Percentiles rank a stretch among this genome's conserved stretches.
Evolutionary conservation across 2,797 vertebrate genomes (phyloP).

Genomic region (Alcedo quadribrachys): DNA sequence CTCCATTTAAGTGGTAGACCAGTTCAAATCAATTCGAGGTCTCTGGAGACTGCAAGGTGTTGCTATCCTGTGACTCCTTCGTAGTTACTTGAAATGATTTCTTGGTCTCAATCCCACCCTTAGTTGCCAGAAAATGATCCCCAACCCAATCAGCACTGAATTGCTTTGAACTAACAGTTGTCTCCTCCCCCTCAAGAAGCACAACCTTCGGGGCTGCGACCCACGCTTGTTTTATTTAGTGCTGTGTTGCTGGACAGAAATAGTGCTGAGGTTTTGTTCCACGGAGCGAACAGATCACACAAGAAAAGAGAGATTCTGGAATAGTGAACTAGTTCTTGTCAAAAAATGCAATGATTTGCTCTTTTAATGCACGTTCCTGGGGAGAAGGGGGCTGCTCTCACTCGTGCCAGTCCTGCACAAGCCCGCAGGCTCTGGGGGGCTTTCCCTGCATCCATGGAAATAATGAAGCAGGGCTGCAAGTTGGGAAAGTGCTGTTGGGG

Average conservation of each 20-base stretch:
- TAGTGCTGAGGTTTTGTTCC: neutral
- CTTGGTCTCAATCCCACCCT: conserved; percentile 33
- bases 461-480: neutral
- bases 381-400: neutral
- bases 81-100: conserved; percentile 33
- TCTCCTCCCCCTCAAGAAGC: neutral
- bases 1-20: conserved; percentile 49
- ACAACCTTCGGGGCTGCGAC: neutral
- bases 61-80: conserved; percentile 21
- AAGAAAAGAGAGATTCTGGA: neutral
- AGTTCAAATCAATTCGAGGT: conserved; percentile 54
- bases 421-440: accelerated
- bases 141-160: neutral
- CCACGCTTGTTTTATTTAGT: neutral
- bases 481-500: neutral
- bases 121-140: conserved; percentile 40
- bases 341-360: accelerated
- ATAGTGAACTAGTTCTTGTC: neutral
- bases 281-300: neutral
- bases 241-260: neutral
- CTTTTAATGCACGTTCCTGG: neutral
- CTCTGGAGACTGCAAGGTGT: conserved; percentile 35
- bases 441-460: neutral
- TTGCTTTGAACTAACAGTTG: neutral
- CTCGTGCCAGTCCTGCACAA: too few species aligned